Percentiles rank a stretch among this genome's conserved stretches.
phyloP scores from a whole-genome alignment of 1,140 invertebrate species.

The Diuraphis noxia region DNA sequence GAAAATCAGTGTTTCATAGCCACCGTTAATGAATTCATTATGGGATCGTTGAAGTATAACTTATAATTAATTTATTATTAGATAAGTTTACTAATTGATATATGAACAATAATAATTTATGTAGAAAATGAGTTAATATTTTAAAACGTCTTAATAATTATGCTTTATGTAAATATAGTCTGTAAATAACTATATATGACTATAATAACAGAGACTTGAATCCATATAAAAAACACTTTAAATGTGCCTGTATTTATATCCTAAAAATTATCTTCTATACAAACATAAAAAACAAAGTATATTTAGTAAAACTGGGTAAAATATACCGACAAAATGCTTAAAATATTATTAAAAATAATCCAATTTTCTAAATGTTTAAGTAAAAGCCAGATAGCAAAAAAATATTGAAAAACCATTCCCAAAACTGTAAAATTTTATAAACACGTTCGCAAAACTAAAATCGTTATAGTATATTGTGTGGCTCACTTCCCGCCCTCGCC shows the following conservation, averaged over 20 bases:
- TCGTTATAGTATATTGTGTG: too few species aligned
- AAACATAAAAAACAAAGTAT: background rate
- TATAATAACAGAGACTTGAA: background rate
- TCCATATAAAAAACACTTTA: background rate
- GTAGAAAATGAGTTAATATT: background rate
- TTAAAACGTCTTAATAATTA: background rate
- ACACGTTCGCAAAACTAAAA: too few species aligned
- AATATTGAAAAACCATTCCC: too few species aligned
- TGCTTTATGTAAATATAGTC: too few species aligned
- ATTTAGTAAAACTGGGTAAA: background rate
- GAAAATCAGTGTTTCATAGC: background rate
- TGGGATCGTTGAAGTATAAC: background rate
- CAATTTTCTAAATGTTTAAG: too few species aligned
- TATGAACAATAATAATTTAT: background rate
- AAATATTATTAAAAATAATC: too few species aligned
- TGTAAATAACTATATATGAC: background rate
- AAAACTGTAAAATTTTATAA: too few species aligned
- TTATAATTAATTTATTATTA: too few species aligned
- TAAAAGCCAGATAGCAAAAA: too few species aligned
- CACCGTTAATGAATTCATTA: background rate
- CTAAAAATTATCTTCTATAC: background rate
- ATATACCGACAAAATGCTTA: too few species aligned
- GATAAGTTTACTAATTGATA: too few species aligned
- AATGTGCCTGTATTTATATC: background rate
- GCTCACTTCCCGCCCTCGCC: too few species aligned